A percentile compares a stretch with the other conserved stretches of the same genome.
Conservation (phyloP, 1,140 invertebrate genomes). For the Heliconius hewitsoni region DNA sequence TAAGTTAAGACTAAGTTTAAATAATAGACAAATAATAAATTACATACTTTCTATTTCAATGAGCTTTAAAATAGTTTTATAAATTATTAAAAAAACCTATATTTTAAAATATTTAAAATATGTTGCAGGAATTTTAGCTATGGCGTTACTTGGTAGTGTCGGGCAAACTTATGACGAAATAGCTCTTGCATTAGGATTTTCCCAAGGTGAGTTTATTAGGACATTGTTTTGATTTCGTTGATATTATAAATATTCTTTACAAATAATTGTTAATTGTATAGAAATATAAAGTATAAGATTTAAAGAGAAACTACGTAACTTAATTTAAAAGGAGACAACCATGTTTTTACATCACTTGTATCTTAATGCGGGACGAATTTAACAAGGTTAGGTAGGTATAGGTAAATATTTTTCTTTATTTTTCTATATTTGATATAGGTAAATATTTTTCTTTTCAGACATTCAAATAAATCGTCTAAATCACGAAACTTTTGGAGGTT, state of each 20-base stretch:
- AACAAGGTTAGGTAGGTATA: neutral
- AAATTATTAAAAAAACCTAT: no score
- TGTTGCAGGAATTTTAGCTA: conserved; percentile 82
- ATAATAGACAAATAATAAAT: no score
- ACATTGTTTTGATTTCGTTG: neutral
- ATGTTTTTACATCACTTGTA: neutral
- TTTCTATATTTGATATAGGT: no score
- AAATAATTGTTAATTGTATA: no score
- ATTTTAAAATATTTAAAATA: no score
- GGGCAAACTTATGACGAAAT: conserved; percentile 87
- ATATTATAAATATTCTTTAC: neutral
- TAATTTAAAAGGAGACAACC: neutral
- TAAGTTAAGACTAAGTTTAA: no score
- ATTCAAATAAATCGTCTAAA: conserved; percentile 82
- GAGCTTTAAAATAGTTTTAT: no score
- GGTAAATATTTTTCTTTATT: no score
- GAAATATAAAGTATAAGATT: no score
- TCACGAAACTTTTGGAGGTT: conserved; percentile 83
- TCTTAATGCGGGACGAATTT: neutral
- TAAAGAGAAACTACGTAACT: neutral
- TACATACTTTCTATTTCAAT: no score
- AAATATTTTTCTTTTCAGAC: conserved; percentile 56
- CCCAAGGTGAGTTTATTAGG: conserved; percentile 69
- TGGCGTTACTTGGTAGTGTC: conserved; percentile 85
- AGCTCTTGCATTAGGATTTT: conserved; percentile 82